Conservation (phyloP, 2,113 vertebrate genomes). For the Tachuris rubrigastra region DNA sequence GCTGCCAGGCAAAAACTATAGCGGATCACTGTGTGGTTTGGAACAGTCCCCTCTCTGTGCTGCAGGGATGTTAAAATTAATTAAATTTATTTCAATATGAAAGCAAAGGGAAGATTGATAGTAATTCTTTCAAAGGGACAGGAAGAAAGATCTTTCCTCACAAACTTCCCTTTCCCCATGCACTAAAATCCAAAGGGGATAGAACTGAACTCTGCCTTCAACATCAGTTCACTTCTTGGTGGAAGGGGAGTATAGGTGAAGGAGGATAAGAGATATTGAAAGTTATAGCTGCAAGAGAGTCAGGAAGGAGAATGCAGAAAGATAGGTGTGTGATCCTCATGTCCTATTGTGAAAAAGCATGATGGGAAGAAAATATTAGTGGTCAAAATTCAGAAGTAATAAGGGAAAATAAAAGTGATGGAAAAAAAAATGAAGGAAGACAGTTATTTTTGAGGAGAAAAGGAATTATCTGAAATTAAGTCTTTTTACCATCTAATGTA, state of each 20-base stretch:
- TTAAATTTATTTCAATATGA: neutral
- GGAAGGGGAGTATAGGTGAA: neutral
- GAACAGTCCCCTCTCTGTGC: neutral
- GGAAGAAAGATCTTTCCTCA: neutral
- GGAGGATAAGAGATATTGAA: neutral
- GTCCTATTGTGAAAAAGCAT: neutral
- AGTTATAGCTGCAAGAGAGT: neutral
- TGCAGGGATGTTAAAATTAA: neutral
- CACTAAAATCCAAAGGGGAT: neutral
- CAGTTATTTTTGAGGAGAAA: neutral
- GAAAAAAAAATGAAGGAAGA: neutral
- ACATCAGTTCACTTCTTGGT: neutral
- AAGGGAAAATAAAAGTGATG: neutral
- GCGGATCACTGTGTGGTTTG: neutral
- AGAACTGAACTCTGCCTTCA: neutral
- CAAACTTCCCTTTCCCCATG: neutral
- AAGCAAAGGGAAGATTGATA: neutral
- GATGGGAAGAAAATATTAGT: neutral
- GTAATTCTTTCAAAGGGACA: neutral
- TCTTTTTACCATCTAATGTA: neutral
- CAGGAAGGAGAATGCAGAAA: neutral
- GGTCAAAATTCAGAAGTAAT: neutral
- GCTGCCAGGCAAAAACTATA: neutral
- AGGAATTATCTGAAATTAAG: neutral
- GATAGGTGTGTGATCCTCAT: neutral